A percentile compares a stretch with the other conserved stretches of the same genome.
Conservation (phyloP, 2,113 vertebrate species). For the Rhabdomys dilectus region DNA sequence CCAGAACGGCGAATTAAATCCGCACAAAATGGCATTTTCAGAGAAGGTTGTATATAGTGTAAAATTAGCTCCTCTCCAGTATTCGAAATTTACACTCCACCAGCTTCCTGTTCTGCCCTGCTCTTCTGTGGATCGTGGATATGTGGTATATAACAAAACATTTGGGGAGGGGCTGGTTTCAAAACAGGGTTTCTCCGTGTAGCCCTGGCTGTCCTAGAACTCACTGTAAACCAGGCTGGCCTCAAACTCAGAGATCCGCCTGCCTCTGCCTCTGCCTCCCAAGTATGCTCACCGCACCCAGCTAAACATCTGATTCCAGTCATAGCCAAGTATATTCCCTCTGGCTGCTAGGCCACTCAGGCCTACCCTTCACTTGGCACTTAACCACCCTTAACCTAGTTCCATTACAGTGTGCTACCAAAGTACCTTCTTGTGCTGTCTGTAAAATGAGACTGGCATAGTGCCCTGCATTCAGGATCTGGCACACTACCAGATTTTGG, state of each 20-base stretch:
- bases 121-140: neutral
- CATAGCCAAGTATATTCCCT: neutral
- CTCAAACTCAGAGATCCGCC: neutral
- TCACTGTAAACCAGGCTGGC: neutral
- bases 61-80: neutral
- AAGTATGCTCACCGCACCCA: neutral
- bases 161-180: neutral
- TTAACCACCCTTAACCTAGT: neutral
- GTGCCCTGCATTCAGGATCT: neutral
- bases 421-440: neutral
- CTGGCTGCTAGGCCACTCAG: neutral
- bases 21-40: slow-evolving; percentile 1
- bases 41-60: neutral
- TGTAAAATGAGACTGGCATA: neutral
- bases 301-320: neutral
- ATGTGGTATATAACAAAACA: neutral
- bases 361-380: neutral
- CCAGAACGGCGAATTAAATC: neutral
- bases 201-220: neutral
- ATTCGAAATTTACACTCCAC: neutral
- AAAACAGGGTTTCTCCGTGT: neutral
- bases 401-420: neutral
- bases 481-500: neutral
- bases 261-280: neutral
- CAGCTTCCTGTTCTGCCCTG: neutral